Conservation (phyloP, 2,113 vertebrate genomes). For the Orientallactaga bullata region DNA sequence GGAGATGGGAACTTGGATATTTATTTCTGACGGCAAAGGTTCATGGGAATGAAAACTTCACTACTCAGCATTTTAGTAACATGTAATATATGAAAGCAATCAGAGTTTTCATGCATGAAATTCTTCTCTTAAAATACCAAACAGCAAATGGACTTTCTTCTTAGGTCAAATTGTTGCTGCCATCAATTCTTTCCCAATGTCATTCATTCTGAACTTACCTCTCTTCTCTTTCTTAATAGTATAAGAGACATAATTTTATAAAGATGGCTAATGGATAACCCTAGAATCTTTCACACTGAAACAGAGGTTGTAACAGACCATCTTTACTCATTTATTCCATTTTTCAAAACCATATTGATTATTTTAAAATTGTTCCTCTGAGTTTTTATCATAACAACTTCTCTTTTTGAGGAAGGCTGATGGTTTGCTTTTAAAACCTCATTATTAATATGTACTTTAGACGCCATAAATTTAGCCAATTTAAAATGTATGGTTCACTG, state of each 20-base stretch:
- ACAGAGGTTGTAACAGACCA: background rate
- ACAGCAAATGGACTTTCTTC: background rate
- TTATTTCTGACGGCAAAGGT: slow-evolving; percentile 60
- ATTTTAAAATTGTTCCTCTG: slow-evolving; percentile 8
- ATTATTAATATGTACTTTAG: background rate
- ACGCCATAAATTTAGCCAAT: background rate
- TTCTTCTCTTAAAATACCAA: slow-evolving; percentile 48
- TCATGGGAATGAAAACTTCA: background rate
- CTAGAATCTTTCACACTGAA: slow-evolving; percentile 1
- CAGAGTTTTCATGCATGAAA: slow-evolving; percentile 45
- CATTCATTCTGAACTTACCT: background rate
- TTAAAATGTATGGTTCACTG: background rate
- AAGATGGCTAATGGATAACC: background rate
- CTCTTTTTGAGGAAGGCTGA: background rate
- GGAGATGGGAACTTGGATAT: slow-evolving; percentile 46
- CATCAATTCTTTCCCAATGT: background rate
- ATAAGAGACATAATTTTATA: slow-evolving; percentile 24
- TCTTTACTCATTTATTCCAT: slow-evolving; percentile 16
- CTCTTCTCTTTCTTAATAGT: background rate
- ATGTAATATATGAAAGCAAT: background rate
- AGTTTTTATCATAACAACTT: background rate
- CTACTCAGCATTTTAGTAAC: background rate
- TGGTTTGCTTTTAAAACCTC: background rate
- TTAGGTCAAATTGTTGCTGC: background rate
- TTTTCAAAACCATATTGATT: background rate